These are phyloP conservation scores for Syrrhaptes paradoxus DNA, from an alignment of 2,113 vertebrate genomes.

Conservation along the genomic window DNA sequence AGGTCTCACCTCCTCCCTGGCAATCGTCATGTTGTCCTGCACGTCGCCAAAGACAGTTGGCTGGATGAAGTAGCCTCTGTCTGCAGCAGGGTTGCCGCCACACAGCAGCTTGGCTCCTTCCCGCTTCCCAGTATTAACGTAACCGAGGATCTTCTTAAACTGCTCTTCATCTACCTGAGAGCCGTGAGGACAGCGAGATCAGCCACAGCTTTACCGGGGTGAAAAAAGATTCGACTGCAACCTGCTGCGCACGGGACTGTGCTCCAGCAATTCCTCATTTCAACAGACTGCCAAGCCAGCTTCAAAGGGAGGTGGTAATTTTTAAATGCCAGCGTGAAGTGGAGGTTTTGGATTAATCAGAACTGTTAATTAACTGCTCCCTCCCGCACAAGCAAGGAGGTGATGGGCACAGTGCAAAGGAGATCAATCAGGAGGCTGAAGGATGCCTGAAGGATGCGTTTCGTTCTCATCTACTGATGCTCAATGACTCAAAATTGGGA, in stretches of 20 bases:
- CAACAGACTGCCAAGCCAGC: neutral
- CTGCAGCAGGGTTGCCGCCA: conserved; percentile 86
- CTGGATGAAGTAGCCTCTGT: conserved; percentile 96
- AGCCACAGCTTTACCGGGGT: neutral
- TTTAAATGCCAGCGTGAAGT: neutral
- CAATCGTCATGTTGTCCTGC: conserved; percentile 93
- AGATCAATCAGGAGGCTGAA: neutral
- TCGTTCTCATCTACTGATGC: neutral
- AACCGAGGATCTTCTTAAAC: conserved; percentile 93
- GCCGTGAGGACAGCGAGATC: neutral
- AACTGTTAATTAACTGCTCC: neutral
- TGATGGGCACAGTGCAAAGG: neutral
- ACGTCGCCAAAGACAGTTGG: conserved; percentile 94
- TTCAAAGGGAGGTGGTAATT: neutral
- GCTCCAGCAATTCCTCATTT: neutral
- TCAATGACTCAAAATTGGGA: fast-evolving
- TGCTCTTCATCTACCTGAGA: conserved; percentile 90
- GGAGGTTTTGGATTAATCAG: neutral
- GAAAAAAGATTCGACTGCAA: fast-evolving
- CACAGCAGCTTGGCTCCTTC: conserved; percentile 95
- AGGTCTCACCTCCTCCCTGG: conserved; percentile 88
- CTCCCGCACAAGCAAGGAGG: neutral
- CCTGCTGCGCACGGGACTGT: neutral
- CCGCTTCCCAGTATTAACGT: conserved; percentile 85
- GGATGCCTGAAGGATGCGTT: neutral